phyloP scores from a whole-genome alignment of 2,888 invertebrate species.

The Platycheirus albimanus region DNA sequence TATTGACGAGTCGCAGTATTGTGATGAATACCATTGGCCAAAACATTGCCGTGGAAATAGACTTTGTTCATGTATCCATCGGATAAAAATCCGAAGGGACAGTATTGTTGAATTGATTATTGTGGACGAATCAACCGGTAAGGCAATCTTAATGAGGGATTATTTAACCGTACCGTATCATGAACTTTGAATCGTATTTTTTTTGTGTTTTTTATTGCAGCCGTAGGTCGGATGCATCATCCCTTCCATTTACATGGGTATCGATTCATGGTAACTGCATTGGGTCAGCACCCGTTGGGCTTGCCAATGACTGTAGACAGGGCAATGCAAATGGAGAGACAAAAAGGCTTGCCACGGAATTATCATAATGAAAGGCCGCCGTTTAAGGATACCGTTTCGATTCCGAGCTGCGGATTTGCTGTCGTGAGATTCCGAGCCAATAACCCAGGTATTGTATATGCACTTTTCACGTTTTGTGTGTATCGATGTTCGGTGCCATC shows the following conservation, averaged over 20 bases:
- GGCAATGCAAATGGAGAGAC: constrained; percentile 76
- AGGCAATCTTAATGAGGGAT: constrained; percentile 39
- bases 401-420: constrained; percentile 79
- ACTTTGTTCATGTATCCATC: constrained; percentile 77
- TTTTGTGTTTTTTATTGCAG: constrained; percentile 75
- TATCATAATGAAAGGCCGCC: constrained; percentile 75
- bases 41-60: constrained; percentile 67
- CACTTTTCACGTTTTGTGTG: neutral
- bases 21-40: constrained; percentile 76
- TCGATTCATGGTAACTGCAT: constrained; percentile 79
- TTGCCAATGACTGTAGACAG: constrained; percentile 75
- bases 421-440: constrained; percentile 77
- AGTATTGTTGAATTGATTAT: constrained; percentile 80
- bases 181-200: neutral
- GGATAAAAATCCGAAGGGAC: constrained; percentile 76
- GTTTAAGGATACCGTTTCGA: constrained; percentile 80
- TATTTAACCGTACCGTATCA: neutral
- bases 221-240: constrained; percentile 79
- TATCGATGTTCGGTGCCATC: too few relatives aligned
- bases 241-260: constrained; percentile 81
- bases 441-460: constrained; percentile 76
- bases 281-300: constrained; percentile 75
- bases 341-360: constrained; percentile 65
- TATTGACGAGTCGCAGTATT: constrained; percentile 78
- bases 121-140: constrained; percentile 78